Base-by-base conservation (phyloP, 2,888 invertebrate genomes). In the Cheilosia scutellata region DNA sequence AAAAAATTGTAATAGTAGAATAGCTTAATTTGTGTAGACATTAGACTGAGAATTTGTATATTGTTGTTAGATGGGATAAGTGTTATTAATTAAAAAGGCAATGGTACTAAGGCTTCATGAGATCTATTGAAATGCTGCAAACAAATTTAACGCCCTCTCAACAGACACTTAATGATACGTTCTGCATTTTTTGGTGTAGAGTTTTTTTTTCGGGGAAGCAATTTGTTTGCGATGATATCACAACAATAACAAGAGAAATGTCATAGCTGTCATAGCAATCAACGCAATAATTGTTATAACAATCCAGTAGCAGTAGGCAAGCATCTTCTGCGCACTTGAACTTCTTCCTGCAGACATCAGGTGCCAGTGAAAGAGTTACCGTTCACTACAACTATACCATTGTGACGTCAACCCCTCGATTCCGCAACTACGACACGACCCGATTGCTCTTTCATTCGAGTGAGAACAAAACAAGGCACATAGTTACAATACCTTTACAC, bases 401-500 rank as follows among this genome's bases (percentile, higher is more conserved):
- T 53, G 11, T 44, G 47, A 75, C 37, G 42, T 44, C 4, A 29
- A 33, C 9, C 29, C 6, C n/a, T n/a, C n/a, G n/a, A n/a, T n/a
- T n/a, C n/a, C n/a, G n/a, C n/a, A n/a, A n/a, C n/a, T n/a, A n/a
- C n/a, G n/a, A n/a, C n/a, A 44, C 44, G 29, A 49, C 37, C 7
- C 27, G 16, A 47, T 11, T 27, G 49, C 27, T 68, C 49, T 55
- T 42, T 42, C 29, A 16, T 60, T 16, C 27, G n/a, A 72, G 29
- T 66, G 42, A 74, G 72, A 31, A 79, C 47, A 44, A 44, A 49
- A 70, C 55, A 68, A 63, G 63, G 76, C 65, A 55, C 57, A 57
- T 20, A 9, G 25, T 25, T 11, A 11, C 40, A 76, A 27, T 76
- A 58, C 31, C 42, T 40, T 5, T 53, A n/a, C n/a, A n/a, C n/a